Evolutionary conservation across 1,140 invertebrate species (phyloP).

Genomic region (Patella vulgata): DNA sequence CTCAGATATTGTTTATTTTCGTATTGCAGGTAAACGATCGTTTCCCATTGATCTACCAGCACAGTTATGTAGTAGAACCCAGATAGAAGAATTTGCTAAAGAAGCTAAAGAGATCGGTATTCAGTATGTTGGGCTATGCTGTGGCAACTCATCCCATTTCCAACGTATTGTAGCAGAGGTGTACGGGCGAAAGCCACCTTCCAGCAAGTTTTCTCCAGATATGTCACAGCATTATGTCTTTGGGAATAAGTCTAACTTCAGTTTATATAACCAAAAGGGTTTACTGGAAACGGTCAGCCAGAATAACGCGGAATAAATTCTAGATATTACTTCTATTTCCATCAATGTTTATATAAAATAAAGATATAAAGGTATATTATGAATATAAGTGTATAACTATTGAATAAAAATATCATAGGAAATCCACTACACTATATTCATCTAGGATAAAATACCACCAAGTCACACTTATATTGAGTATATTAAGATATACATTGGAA

Average conservation of each 20-base stretch:
- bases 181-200: conserved; percentile 49
- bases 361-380: too few species aligned
- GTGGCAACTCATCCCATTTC: conserved; percentile 54
- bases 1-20: too few species aligned
- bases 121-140: conserved; percentile 61
- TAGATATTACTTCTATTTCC: too few species aligned
- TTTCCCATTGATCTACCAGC: conserved; percentile 50
- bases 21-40: conserved; percentile 31
- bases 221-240: conserved; percentile 42
- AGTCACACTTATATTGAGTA: too few species aligned
- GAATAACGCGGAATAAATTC: conserved; percentile 11
- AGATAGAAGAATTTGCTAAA: conserved; percentile 48
- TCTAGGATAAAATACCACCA: too few species aligned
- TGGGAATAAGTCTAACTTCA: conserved; percentile 20
- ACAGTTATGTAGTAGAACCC: conserved; percentile 28
- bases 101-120: conserved; percentile 53
- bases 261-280: conserved; percentile 10
- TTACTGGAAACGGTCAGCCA: conserved; percentile 5
- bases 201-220: conserved; percentile 47
- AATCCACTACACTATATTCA: too few species aligned
- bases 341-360: too few species aligned
- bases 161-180: conserved; percentile 51
- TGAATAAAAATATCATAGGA: too few species aligned
- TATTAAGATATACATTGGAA: too few species aligned
- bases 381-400: too few species aligned